Evolutionary conservation across 2,888 invertebrate species (phyloP), one percentile per base, ranked within the genome.

Genomic region (Apotomis turbidana): DNA sequence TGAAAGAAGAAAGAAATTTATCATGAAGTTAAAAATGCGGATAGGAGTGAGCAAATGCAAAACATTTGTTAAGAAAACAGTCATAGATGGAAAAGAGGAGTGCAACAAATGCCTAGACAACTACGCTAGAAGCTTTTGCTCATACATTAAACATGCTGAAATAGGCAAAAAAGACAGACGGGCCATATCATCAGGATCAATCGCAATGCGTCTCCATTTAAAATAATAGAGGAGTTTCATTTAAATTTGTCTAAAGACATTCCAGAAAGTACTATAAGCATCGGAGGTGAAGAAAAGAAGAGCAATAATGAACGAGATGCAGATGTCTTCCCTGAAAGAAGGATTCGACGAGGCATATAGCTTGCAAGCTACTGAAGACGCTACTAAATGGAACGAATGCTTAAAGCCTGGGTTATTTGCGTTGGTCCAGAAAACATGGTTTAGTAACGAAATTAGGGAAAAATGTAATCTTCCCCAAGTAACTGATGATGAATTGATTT

Each of bases 321-420:
- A 70, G n/a, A 70, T 69, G 69, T 61, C 69, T 5, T 69, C 69
- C 12, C 27, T 69, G 27, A 27, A 27, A 27, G 27, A 27, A 27
- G 27, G 27, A 27, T 27, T 27, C 27, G 27, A 27, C 27, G 27
- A 27, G 27, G 27, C 27, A 27, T 54, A 13, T 41, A 68, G 61
- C 38, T 51, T 46, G 36, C 68, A 15, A 44, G 61, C 27, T 52
- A 69, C 38, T 61, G 69, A 61, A 69, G 67, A n/a, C 9, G 72
- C 72, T 58, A 70, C 70, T 0, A 72, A 68, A 9, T 68, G 63
- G 5, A 15, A 72, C n/a, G 70, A 70, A 60, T 41, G 41, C 41
- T 41, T 41, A 41, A 41, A 41, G 1, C 41, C 41, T 41, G 6
- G 4, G 2, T 41, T 6, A 41, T 41, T 41, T 41, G 41, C 15